Percentiles rank a stretch among this genome's conserved stretches.
These are phyloP conservation scores for Aricia agestis DNA, from an alignment of 1,140 invertebrate genomes.

Conservation along the genomic window DNA sequence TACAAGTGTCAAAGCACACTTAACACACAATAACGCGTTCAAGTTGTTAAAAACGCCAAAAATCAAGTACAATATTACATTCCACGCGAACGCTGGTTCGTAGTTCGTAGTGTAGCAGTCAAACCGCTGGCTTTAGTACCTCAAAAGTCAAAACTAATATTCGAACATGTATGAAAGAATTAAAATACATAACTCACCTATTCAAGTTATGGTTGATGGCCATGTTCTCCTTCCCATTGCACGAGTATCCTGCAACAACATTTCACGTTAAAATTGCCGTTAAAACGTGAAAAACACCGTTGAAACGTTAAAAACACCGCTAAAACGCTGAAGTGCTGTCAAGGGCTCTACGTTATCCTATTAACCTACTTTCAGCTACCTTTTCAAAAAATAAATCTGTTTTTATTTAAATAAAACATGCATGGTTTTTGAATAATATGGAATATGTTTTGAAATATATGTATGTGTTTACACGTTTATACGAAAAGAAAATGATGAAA, in stretches of 20 bases:
- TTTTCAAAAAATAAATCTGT: background rate
- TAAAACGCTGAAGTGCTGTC: background rate
- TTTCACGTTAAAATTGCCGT: background rate
- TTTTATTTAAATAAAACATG: background rate
- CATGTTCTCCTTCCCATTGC: conserved; percentile 8
- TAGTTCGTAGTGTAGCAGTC: too few relatives aligned
- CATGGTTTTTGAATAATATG: background rate
- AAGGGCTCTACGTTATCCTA: background rate
- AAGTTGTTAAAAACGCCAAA: too few relatives aligned
- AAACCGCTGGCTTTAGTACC: too few relatives aligned
- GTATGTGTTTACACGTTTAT: background rate
- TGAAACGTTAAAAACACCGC: background rate
- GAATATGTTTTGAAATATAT: background rate
- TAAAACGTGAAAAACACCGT: background rate
- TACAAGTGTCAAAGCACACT: too few relatives aligned
- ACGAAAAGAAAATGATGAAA: background rate
- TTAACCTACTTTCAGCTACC: background rate
- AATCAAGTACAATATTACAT: too few relatives aligned
- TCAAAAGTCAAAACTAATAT: too few relatives aligned
- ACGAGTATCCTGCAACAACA: conserved; percentile 5
- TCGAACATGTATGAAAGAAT: too few relatives aligned
- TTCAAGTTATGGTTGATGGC: conserved; percentile 3
- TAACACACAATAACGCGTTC: too few relatives aligned
- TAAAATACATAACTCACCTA: background rate
- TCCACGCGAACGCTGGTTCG: too few relatives aligned